Evolutionary conservation across 1,140 invertebrate genomes (phyloP).

Genomic region (Polypedilum pembai): DNA sequence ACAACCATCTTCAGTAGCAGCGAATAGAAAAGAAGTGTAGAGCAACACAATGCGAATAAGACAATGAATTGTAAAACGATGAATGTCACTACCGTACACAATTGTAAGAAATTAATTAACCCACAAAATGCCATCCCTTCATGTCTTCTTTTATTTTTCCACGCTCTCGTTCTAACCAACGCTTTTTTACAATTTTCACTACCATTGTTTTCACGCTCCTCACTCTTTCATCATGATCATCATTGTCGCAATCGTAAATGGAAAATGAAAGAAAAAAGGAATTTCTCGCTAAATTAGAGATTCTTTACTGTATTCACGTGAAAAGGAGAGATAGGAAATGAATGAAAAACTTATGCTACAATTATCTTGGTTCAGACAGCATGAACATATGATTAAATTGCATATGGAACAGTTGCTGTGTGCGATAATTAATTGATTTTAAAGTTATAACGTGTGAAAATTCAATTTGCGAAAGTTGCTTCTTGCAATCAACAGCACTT

Average conservation of each 20-base stretch:
- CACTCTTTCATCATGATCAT: not conserved
- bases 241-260: not conserved
- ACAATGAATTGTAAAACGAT: slow-evolving; percentile 27
- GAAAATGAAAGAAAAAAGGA: too few relatives aligned
- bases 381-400: not conserved
- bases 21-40: not conserved
- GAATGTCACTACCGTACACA: slow-evolving; percentile 20
- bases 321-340: too few relatives aligned
- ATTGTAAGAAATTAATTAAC: slow-evolving; percentile 29
- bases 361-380: too few relatives aligned
- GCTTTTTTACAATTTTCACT: not conserved
- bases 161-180: not conserved
- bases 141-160: not conserved
- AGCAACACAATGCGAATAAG: not conserved
- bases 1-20: not conserved
- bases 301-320: not conserved
- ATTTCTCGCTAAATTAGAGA: slow-evolving; percentile 26
- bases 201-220: not conserved
- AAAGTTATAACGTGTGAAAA: not conserved
- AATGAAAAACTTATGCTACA: too few relatives aligned
- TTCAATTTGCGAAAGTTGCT: not conserved
- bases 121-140: slow-evolving; percentile 22
- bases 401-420: not conserved
- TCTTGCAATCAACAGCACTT: not conserved
- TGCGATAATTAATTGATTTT: not conserved